Percentiles rank a stretch among this genome's conserved stretches.
Conservation (phyloP, 2,797 vertebrate species). For the Coregonus sp. region DNA sequence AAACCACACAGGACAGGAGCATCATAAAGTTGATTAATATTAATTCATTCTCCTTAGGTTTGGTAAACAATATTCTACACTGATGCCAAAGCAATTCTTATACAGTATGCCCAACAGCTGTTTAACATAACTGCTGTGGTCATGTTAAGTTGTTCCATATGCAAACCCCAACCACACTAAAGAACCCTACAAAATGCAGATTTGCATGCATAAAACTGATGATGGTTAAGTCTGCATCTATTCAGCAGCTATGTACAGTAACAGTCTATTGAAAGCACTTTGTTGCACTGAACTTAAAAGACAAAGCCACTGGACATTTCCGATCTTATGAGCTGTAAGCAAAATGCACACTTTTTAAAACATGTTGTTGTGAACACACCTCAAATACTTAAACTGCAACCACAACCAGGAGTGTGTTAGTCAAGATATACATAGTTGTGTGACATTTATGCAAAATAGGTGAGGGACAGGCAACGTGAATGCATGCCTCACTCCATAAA, state of each 20-base stretch:
- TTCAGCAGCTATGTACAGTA: slow-evolving; percentile 14
- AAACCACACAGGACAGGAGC: not conserved
- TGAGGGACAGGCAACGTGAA: not conserved
- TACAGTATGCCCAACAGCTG: slow-evolving; percentile 35
- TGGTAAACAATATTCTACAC: slow-evolving; percentile 11
- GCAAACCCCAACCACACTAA: slow-evolving; percentile 51
- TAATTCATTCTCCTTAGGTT: slow-evolving; percentile 13
- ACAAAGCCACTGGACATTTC: not conserved
- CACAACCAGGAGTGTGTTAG: not conserved
- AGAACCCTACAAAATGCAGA: slow-evolving; percentile 19
- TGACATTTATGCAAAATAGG: not conserved
- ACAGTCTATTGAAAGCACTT: not conserved
- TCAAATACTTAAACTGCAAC: not conserved
- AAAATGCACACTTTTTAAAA: not conserved
- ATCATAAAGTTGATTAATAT: not conserved
- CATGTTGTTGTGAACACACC: not conserved
- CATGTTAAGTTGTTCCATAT: slow-evolving; percentile 59
- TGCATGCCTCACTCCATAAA: not conserved
- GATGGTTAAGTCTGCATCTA: slow-evolving; percentile 10
- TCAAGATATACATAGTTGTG: not conserved
- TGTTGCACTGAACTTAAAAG: slow-evolving; percentile 3
- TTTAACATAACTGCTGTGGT: slow-evolving; percentile 55
- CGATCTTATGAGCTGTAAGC: not conserved
- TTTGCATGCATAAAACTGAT: slow-evolving; percentile 49
- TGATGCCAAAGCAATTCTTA: slow-evolving; percentile 14